Percentiles rank a stretch among this genome's conserved stretches.
Conservation (phyloP, 2,797 vertebrate genomes). For the Liparis tanakae region DNA sequence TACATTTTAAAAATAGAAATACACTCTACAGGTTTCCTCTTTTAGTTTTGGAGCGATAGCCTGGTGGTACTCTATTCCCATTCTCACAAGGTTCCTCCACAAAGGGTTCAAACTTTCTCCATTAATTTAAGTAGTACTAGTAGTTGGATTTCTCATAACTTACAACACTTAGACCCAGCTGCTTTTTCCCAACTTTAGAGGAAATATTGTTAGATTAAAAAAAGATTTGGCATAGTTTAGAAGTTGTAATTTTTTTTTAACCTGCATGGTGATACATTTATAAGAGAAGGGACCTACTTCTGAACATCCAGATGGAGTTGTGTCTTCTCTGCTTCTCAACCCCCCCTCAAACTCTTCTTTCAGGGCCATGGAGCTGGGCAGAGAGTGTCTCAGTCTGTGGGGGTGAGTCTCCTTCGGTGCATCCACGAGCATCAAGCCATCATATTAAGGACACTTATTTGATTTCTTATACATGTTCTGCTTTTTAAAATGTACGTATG, state of each 20-base stretch:
- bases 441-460: neutral
- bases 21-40: neutral
- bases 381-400: constrained; percentile 94
- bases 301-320: neutral
- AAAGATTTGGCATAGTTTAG: too few species aligned
- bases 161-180: neutral
- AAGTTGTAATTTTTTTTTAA: too few species aligned
- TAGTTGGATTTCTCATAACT: neutral
- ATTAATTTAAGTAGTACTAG: neutral
- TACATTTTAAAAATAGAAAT: neutral
- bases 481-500: neutral
- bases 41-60: neutral
- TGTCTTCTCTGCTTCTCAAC: neutral
- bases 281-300: neutral
- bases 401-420: constrained; percentile 82
- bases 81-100: neutral
- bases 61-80: neutral
- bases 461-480: neutral
- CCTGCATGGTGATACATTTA: neutral
- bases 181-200: too few species aligned
- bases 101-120: neutral
- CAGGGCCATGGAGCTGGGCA: constrained; percentile 94
- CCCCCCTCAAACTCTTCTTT: neutral
- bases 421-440: neutral
- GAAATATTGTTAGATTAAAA: too few species aligned